phyloP scores from a whole-genome alignment of 2,797 vertebrate species.

The Vespertilio murinus region DNA sequence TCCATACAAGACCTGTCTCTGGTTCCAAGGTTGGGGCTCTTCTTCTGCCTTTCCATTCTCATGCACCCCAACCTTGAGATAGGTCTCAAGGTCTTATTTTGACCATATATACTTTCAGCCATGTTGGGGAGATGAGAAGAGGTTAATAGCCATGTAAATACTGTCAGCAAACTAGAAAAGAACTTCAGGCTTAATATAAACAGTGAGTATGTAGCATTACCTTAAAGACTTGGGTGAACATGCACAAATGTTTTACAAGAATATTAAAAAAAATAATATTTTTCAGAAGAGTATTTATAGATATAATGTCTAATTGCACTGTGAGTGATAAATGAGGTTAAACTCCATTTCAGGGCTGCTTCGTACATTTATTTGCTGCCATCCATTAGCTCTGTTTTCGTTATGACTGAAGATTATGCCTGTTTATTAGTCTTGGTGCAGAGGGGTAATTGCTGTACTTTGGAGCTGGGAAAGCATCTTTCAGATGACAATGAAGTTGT shows the following conservation, averaged over 20 bases:
- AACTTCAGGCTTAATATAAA: conserved; percentile 19
- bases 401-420: conserved; percentile 1
- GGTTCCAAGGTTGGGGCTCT: neutral
- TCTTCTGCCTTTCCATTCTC: neutral
- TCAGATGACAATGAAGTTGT: conserved; percentile 15
- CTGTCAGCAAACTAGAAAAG: conserved; percentile 12
- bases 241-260: conserved; percentile 27
- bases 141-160: neutral
- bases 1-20: neutral
- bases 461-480: neutral
- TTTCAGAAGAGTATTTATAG: conserved; percentile 48
- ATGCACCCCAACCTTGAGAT: neutral
- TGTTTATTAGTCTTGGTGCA: conserved; percentile 26
- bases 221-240: conserved; percentile 26
- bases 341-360: conserved; percentile 22
- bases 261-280: neutral
- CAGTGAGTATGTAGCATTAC: neutral
- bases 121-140: neutral
- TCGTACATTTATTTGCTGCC: conserved; percentile 18
- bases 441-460: neutral
- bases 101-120: conserved; percentile 38
- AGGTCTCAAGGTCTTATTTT: conserved; percentile 38
- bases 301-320: conserved; percentile 30
- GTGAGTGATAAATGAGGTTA: conserved; percentile 22
- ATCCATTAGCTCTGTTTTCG: neutral